Percentiles rank a stretch among this genome's conserved stretches.
Conservation (phyloP, 2,888 invertebrate species). For the Drosophila pseudotalamancana region DNA sequence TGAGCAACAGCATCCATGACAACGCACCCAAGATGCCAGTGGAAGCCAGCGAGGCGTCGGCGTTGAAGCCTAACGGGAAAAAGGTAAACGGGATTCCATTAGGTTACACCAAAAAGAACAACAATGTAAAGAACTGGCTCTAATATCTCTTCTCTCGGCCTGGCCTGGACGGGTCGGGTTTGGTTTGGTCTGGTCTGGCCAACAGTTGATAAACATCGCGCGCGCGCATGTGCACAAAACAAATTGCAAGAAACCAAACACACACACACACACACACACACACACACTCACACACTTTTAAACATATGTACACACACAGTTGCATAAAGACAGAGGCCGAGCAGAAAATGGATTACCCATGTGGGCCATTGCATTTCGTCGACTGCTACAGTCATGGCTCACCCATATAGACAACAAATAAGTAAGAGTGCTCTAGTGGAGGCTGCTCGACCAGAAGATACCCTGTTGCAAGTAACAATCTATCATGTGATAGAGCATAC, state of each 20-base stretch:
- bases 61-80: constrained; percentile 83
- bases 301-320: background rate
- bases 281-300: constrained; percentile 1
- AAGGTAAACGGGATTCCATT: constrained; percentile 83
- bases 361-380: constrained; percentile 55
- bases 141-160: constrained; percentile 34
- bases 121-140: constrained; percentile 54
- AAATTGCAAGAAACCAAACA: constrained; percentile 60
- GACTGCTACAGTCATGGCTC: constrained; percentile 43
- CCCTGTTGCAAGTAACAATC: background rate
- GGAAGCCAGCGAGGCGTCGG: constrained; percentile 61
- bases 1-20: constrained; percentile 37
- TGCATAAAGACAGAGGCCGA: constrained; percentile 12
- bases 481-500: background rate
- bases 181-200: constrained; percentile 31
- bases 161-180: constrained; percentile 9
- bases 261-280: constrained; percentile 15
- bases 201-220: constrained; percentile 62
- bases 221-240: constrained; percentile 73
- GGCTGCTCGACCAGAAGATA: background rate
- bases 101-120: constrained; percentile 67
- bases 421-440: background rate
- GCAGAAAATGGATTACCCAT: constrained; percentile 73
- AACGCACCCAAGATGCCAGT: constrained; percentile 53
- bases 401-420: constrained; percentile 51